Evolutionary conservation across 2,797 vertebrate species (phyloP), one percentile per base, ranked within the genome.

Genomic region (Peromyscus eremicus): DNA sequence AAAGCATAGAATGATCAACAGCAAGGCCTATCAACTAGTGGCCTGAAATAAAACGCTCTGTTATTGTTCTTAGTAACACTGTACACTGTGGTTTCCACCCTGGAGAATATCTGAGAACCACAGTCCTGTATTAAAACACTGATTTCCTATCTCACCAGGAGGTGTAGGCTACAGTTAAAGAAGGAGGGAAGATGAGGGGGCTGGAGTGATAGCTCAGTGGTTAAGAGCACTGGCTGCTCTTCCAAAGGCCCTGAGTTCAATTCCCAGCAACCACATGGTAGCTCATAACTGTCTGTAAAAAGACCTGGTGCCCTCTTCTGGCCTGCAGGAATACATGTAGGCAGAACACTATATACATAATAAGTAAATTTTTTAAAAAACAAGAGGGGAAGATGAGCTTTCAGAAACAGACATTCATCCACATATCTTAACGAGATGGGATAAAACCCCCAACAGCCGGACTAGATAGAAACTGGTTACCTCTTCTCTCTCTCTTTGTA

Each of bases 81-180:
- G 3, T 79, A 52, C 77, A 79, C 40, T 70, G 82, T 11, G 3
- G 25, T 37, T 93, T 93, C 43, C 81, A 25, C 29, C 77, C 77
- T 91, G 52, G 32, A 92, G 73, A 85, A 49, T 76, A 79, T 64
- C 7, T 86, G 46, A 93, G 90, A 92, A 85, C 46, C 46, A 90
- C 91, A 89, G 60, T 37, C 60, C 80, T 55, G 79, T 60, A 68
- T 91, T 60, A 89, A 76, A 85, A 84, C 46, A 37, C 46, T 89
- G n/a, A 60, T 92, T 93, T 92, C 57, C 68, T 57, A n/a, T 77
- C 64, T 94, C 84, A 82, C 40, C 13, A 10, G 49, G 27, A 95
- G 12, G 75, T 84, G 25, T 13, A 93, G 17, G 75, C 73, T 43
- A 90, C 27, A 66, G 37, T 34, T 46, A 60, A 71, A 81, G 60